phyloP scores from a whole-genome alignment of 2,888 invertebrate genomes.

The Philopedon plagiatum region DNA sequence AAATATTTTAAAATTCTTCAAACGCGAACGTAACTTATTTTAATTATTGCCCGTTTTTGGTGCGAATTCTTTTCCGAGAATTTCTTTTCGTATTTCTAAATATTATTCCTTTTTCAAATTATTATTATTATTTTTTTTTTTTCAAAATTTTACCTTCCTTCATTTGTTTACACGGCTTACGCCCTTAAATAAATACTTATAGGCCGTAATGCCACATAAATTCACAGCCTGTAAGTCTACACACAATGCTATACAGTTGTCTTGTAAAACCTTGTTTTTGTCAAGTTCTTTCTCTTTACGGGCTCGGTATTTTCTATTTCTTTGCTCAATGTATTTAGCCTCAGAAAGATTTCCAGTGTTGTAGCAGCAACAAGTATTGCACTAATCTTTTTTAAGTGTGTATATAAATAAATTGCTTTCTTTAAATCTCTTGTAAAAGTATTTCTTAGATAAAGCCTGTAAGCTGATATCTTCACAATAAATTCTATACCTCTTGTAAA shows the following conservation, averaged over 20 bases:
- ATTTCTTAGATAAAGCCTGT: not conserved
- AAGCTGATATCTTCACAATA: not conserved
- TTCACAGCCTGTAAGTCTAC: conserved; percentile 3
- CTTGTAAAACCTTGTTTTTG: not conserved
- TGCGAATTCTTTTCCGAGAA: too few relatives aligned
- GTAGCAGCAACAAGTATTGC: conserved; percentile 53
- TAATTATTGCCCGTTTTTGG: too few relatives aligned
- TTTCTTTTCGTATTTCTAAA: too few relatives aligned
- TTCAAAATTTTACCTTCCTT: too few relatives aligned
- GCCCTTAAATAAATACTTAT: too few relatives aligned
- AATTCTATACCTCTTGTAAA: not conserved
- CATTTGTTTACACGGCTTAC: too few relatives aligned
- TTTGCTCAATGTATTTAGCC: conserved; percentile 26
- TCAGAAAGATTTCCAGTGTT: conserved; percentile 53
- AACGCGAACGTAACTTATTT: too few relatives aligned
- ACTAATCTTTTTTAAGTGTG: conserved; percentile 42
- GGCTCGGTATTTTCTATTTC: not conserved
- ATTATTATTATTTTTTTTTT: too few relatives aligned
- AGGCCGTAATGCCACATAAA: too few relatives aligned
- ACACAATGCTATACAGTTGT: not conserved
- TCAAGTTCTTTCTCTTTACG: conserved; percentile 2
- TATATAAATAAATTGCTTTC: not conserved
- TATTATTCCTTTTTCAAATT: too few relatives aligned
- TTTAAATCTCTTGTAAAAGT: not conserved
- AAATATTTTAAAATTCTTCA: too few relatives aligned